Evolutionary conservation across 2,797 vertebrate genomes (phyloP).

Genomic region (Bradypus variegatus): DNA sequence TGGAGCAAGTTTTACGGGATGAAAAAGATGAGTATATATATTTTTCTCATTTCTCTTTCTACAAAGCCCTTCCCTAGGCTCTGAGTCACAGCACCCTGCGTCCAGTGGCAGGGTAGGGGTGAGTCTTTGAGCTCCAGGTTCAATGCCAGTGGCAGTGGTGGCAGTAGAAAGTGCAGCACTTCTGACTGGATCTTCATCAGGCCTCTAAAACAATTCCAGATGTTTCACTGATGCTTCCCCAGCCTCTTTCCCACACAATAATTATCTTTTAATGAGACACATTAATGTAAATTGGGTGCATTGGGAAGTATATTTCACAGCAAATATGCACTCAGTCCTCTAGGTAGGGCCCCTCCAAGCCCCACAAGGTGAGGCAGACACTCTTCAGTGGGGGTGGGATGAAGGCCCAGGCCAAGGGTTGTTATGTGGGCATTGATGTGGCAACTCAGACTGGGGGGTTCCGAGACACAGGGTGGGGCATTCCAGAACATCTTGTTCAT

Average conservation of each 20-base stretch:
- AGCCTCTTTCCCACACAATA: slow-evolving; percentile 69
- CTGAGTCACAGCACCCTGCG: not conserved
- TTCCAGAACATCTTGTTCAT: not conserved
- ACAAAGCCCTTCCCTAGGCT: not conserved
- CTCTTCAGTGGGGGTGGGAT: not conserved
- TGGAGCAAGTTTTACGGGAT: not conserved
- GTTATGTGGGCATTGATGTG: not conserved
- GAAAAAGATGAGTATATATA: not conserved
- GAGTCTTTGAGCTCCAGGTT: not conserved
- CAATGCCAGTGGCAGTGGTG: not conserved
- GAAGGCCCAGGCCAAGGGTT: not conserved
- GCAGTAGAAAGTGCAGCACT: slow-evolving; percentile 70
- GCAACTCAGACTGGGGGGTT: not conserved
- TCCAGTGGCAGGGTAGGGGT: not conserved
- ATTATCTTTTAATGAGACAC: slow-evolving; percentile 83
- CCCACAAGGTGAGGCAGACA: not conserved
- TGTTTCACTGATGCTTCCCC: slow-evolving; percentile 69
- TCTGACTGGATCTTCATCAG: slow-evolving; percentile 75
- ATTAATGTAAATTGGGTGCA: slow-evolving; percentile 80
- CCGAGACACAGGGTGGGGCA: not conserved
- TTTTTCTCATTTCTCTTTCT: too few species aligned
- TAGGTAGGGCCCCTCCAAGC: slow-evolving; percentile 62
- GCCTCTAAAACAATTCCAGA: slow-evolving; percentile 78
- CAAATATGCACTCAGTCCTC: slow-evolving; percentile 69
- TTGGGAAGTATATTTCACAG: slow-evolving; percentile 72